phyloP scores from a whole-genome alignment of 1,140 invertebrate genomes.

The Lycorma delicatula region DNA sequence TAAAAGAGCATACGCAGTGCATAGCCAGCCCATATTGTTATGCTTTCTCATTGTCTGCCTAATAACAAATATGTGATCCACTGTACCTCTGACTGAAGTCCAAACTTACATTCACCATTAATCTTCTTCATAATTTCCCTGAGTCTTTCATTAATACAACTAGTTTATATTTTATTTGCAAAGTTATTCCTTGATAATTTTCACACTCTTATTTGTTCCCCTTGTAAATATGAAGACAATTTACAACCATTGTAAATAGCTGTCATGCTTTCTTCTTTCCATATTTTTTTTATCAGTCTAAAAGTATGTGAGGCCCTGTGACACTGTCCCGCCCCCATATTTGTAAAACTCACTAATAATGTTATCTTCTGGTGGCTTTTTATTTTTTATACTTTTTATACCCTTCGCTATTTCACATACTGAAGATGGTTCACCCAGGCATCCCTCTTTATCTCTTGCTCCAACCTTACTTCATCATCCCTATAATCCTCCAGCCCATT shows the following conservation, averaged over 20 bases:
- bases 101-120: slow-evolving; percentile 13
- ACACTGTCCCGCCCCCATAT: neutral
- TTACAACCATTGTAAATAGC: neutral
- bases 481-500: neutral
- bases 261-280: neutral
- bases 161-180: slow-evolving; percentile 13
- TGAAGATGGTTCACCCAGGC: neutral
- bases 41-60: slow-evolving; percentile 12
- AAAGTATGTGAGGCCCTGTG: neutral
- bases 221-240: neutral
- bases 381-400: neutral
- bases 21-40: neutral
- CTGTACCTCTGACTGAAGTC: slow-evolving; percentile 14
- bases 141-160: slow-evolving; percentile 6
- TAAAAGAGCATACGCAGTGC: neutral
- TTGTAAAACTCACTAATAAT: neutral
- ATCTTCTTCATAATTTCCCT: slow-evolving; percentile 6
- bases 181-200: slow-evolving; percentile 16
- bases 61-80: slow-evolving; percentile 15
- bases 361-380: slow-evolving; percentile 2
- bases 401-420: neutral
- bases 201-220: slow-evolving; percentile 1
- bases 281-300: neutral
- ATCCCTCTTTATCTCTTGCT: neutral
- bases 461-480: neutral